These are phyloP conservation scores for Drosophila merina DNA, from an alignment of 2,888 invertebrate genomes.

Conservation along the genomic window DNA sequence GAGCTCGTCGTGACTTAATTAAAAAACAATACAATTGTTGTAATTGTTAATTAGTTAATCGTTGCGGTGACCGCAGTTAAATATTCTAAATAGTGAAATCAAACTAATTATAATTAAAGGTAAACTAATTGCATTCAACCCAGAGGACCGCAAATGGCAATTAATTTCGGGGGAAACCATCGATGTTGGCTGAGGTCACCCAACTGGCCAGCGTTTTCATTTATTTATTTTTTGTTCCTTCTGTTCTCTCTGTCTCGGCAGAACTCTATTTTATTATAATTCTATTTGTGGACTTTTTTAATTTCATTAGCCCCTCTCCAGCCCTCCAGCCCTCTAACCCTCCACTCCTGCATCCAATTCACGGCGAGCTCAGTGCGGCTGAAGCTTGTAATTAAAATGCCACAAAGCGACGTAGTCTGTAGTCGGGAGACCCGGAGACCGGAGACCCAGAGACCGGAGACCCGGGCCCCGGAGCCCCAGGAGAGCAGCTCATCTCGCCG, in stretches of 20 bases:
- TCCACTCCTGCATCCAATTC: neutral
- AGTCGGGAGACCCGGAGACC: slow-evolving; percentile 2
- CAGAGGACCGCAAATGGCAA: slow-evolving; percentile 58
- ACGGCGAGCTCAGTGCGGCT: slow-evolving; percentile 27
- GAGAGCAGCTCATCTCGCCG: slow-evolving; percentile 46
- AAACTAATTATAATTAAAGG: slow-evolving; percentile 72
- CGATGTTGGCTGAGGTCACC: slow-evolving; percentile 23
- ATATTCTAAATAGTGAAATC: slow-evolving; percentile 53
- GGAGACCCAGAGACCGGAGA: neutral
- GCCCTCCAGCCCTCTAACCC: too few species aligned
- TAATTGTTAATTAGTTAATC: slow-evolving; percentile 60
- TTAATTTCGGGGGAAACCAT: slow-evolving; percentile 62
- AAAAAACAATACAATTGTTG: slow-evolving; percentile 31
- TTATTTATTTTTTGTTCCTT: neutral
- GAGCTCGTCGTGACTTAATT: slow-evolving; percentile 21
- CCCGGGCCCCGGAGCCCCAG: slow-evolving; percentile 22
- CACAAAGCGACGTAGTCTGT: slow-evolving; percentile 63
- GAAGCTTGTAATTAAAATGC: slow-evolving; percentile 77
- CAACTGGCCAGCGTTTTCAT: slow-evolving; percentile 9
- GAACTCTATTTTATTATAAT: slow-evolving; percentile 76
- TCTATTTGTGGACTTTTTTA: slow-evolving; percentile 73
- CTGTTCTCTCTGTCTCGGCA: neutral
- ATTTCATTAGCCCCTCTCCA: slow-evolving; percentile 63
- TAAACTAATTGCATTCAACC: slow-evolving; percentile 58
- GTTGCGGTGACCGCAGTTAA: slow-evolving; percentile 45